phyloP scores from a whole-genome alignment of 2,113 vertebrate species.

The Chaetorhynchus papuensis region DNA sequence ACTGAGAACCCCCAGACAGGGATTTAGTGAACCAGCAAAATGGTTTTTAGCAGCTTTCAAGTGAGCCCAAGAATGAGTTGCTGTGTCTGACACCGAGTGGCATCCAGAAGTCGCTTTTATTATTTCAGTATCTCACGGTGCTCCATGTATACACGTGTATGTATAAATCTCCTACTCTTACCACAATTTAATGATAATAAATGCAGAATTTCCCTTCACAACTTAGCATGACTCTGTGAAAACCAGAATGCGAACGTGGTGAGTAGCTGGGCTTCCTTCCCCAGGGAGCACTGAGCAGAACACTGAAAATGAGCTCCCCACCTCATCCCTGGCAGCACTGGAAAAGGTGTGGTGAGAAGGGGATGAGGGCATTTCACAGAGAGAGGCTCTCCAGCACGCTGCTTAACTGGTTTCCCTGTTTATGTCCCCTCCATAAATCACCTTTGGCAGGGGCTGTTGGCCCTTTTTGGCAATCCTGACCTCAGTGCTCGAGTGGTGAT shows the following conservation, averaged over 20 bases:
- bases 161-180: not conserved
- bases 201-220: not conserved
- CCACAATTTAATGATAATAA: not conserved
- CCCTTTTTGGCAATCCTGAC: not conserved
- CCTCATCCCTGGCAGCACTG: not conserved
- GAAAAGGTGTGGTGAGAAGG: not conserved
- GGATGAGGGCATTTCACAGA: not conserved
- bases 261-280: not conserved
- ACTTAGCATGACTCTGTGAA: not conserved
- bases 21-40: not conserved
- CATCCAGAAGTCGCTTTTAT: not conserved
- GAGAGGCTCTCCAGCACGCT: not conserved
- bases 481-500: accelerated
- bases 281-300: not conserved
- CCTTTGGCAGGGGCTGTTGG: not conserved
- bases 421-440: not conserved
- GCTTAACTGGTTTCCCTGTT: not conserved
- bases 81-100: not conserved
- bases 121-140: not conserved
- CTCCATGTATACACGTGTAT: not conserved
- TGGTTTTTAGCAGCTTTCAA: not conserved
- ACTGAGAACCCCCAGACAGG: not conserved
- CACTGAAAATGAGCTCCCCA: not conserved
- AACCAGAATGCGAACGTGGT: not conserved
- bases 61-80: not conserved